Conservation (phyloP, 2,113 vertebrate species). For the Tiliqua scincoides region DNA sequence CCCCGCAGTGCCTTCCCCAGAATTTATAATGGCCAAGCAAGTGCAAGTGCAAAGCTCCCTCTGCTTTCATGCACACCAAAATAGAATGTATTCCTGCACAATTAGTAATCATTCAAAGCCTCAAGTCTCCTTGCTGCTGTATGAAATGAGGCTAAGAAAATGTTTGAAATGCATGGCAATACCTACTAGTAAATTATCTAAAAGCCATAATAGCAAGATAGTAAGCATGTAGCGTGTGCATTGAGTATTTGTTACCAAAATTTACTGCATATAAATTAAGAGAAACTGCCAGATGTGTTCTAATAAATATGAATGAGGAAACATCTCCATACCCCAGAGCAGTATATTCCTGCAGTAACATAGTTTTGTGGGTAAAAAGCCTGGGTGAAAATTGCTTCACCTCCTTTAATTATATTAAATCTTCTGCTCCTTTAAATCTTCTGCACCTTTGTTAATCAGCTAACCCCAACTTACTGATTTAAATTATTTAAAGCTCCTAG, state of each 20-base stretch:
- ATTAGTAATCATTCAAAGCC: neutral
- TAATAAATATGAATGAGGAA: slow-evolving; percentile 7
- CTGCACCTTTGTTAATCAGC: slow-evolving; percentile 1
- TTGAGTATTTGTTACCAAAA: neutral
- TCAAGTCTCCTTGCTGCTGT: neutral
- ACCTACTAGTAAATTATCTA: neutral
- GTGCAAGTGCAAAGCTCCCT: neutral
- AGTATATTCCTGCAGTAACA: neutral
- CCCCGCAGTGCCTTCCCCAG: neutral
- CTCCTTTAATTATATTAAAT: neutral
- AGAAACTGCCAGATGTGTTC: neutral
- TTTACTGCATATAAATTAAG: slow-evolving; percentile 4
- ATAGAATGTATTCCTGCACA: neutral
- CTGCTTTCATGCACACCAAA: neutral
- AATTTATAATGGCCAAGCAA: neutral
- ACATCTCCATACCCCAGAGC: neutral
- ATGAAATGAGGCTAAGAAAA: neutral
- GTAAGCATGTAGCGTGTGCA: neutral
- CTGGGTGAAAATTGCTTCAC: neutral
- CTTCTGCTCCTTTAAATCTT: neutral
- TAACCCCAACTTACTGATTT: neutral
- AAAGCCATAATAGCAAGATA: neutral
- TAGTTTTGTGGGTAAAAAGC: neutral
- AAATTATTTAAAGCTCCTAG: neutral
- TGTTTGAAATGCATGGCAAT: neutral